Conservation (phyloP, 2,797 vertebrate genomes). For the Liasis olivaceus region DNA sequence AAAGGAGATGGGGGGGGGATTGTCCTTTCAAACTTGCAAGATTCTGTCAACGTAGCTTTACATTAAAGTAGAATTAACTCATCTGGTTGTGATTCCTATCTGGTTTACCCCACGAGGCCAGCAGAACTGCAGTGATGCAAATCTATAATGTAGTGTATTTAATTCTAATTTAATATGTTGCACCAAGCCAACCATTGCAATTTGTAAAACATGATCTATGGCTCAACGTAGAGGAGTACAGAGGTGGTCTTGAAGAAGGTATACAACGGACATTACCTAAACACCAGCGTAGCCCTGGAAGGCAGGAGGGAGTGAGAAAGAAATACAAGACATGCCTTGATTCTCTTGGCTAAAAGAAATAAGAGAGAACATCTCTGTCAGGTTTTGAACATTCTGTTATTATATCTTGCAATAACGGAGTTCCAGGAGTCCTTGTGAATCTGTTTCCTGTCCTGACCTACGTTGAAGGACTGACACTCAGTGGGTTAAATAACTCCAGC, state of each 20-base stretch:
- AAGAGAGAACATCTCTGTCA: too few species aligned
- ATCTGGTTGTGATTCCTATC: not conserved
- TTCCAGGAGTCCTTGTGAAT: too few species aligned
- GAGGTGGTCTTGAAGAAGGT: not conserved
- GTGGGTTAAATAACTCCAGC: too few species aligned
- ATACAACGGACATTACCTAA: not conserved
- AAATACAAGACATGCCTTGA: too few species aligned
- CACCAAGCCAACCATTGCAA: not conserved
- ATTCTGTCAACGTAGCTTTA: too few species aligned
- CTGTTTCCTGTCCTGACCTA: too few species aligned
- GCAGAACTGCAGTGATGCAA: not conserved
- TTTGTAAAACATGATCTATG: not conserved
- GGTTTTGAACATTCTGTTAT: too few species aligned
- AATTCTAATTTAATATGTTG: not conserved
- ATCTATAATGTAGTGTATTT: not conserved
- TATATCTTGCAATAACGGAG: too few species aligned
- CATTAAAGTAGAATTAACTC: not conserved
- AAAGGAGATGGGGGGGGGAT: too few species aligned
- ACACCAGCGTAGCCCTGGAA: not conserved
- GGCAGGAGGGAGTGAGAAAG: not conserved
- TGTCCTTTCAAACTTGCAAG: too few species aligned
- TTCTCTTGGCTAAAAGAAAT: too few species aligned
- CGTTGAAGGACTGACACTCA: too few species aligned
- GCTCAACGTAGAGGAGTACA: not conserved
- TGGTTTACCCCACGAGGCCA: not conserved